These are phyloP conservation scores for Hemaris fuciformis DNA, from an alignment of 2,888 invertebrate genomes.

Conservation along the genomic window DNA sequence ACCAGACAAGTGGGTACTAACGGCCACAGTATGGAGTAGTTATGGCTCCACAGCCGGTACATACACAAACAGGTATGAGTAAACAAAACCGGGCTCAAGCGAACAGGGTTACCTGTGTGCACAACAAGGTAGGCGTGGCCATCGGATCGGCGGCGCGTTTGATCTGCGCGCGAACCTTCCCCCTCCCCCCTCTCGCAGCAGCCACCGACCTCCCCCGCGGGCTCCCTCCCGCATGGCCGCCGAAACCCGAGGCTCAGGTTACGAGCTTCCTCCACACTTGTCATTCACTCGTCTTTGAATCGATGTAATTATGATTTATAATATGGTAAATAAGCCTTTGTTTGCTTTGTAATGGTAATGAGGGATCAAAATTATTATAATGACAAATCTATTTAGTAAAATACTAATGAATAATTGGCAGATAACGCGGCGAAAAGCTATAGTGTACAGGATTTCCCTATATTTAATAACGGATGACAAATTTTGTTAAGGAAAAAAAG, in stretches of 20 bases:
- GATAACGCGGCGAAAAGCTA: too few relatives aligned
- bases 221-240: constrained; percentile 15
- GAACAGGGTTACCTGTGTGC: constrained; percentile 26
- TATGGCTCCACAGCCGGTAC: neutral
- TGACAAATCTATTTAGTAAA: too few relatives aligned
- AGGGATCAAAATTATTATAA: too few relatives aligned
- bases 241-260: constrained; percentile 43
- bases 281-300: constrained; percentile 18
- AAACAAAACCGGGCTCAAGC: constrained; percentile 23
- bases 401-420: too few relatives aligned
- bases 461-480: too few relatives aligned
- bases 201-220: constrained; percentile 20
- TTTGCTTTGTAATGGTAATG: too few relatives aligned
- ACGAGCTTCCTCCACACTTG: constrained; percentile 37
- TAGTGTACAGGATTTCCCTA: too few relatives aligned
- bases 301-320: constrained; percentile 6
- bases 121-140: constrained; percentile 32
- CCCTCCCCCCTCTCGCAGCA: neutral
- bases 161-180: constrained; percentile 28
- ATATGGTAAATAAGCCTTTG: neutral
- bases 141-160: constrained; percentile 31
- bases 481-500: too few relatives aligned
- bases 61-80: neutral
- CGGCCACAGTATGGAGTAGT: too few relatives aligned
- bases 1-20: too few relatives aligned